These are phyloP conservation scores for Trichoplusia ni DNA, from an alignment of 1,140 invertebrate genomes.

Conservation along the genomic window DNA sequence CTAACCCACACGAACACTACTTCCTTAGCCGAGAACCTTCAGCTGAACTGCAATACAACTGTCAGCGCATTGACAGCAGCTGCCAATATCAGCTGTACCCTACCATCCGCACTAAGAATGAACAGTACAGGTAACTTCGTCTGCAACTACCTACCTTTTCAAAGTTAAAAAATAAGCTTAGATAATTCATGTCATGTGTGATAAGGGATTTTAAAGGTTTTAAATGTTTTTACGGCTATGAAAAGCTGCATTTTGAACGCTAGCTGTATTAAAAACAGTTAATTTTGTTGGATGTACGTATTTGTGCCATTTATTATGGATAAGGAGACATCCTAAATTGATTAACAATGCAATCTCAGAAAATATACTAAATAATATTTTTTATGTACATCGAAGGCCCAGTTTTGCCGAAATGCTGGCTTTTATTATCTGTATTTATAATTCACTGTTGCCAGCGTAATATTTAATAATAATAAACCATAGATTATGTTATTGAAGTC, in stretches of 20 bases:
- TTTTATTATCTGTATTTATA: background rate
- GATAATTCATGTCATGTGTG: background rate
- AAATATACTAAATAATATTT: background rate
- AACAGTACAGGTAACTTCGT: slow-evolving; percentile 40
- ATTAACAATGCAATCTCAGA: slow-evolving; percentile 13
- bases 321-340: background rate
- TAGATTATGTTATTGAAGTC: background rate
- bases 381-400: background rate
- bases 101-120: slow-evolving; percentile 25
- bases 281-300: background rate
- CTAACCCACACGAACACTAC: slow-evolving; percentile 2
- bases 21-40: slow-evolving; percentile 31
- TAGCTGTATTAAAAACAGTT: no score
- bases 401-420: background rate
- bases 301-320: slow-evolving; percentile 4
- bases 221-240: no score
- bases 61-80: slow-evolving; percentile 22
- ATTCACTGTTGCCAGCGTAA: slow-evolving; percentile 7
- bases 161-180: slow-evolving; percentile 33
- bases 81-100: slow-evolving; percentile 45
- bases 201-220: background rate
- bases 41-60: slow-evolving; percentile 43
- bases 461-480: background rate
- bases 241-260: no score
- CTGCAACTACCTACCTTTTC: slow-evolving; percentile 47